These are phyloP conservation scores for Andrena fulva DNA, from an alignment of 2,888 invertebrate species.

Conservation along the genomic window DNA sequence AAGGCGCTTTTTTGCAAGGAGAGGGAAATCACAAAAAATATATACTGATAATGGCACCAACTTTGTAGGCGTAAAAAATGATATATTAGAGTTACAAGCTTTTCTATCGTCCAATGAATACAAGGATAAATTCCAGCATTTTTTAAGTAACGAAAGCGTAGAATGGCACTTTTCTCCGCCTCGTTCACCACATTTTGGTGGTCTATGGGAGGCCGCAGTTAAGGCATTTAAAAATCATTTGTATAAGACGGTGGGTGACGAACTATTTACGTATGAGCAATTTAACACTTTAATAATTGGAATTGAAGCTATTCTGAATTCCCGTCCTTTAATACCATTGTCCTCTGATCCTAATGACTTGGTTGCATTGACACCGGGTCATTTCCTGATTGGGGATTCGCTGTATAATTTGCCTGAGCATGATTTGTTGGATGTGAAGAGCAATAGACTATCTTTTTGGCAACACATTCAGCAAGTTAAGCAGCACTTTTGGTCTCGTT, in stretches of 20 bases:
- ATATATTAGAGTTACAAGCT: no score
- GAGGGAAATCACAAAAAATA: background rate
- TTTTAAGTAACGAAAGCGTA: background rate
- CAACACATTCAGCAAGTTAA: background rate
- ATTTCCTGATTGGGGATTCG: slow-evolving; percentile 20
- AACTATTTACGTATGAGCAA: background rate
- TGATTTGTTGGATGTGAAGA: background rate
- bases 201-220: background rate
- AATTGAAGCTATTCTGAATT: slow-evolving; percentile 1
- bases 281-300: background rate
- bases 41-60: slow-evolving; percentile 13
- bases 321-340: background rate
- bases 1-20: background rate
- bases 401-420: background rate
- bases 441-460: background rate
- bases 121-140: no score
- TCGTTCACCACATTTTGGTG: slow-evolving; percentile 4
- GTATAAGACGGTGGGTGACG: background rate
- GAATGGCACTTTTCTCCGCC: slow-evolving; percentile 12
- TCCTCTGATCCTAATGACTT: slow-evolving; percentile 17
- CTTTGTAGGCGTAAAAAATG: background rate
- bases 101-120: no score
- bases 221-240: slow-evolving; percentile 15
- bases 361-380: background rate
- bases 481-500: background rate